Percentiles rank a stretch among this genome's conserved stretches.
phyloP scores from a whole-genome alignment of 2,797 vertebrate species.

The Melanotaenia trifasciata region DNA sequence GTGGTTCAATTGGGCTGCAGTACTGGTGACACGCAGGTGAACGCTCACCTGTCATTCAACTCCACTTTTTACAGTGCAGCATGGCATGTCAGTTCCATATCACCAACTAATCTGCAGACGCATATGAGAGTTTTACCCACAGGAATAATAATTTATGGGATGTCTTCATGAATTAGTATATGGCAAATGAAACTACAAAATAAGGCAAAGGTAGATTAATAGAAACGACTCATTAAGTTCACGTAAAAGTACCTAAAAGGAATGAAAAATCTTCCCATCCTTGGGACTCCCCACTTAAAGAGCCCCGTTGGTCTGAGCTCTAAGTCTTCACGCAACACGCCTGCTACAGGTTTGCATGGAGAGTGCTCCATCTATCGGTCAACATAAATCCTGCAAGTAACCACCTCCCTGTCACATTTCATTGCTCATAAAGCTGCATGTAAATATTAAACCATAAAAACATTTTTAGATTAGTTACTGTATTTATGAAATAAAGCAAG shows the following conservation, averaged over 20 bases:
- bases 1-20: not conserved
- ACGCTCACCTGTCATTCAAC: not conserved
- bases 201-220: not conserved
- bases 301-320: conserved; percentile 13
- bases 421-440: not conserved
- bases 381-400: not conserved
- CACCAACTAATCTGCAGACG: not conserved
- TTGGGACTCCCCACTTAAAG: not conserved
- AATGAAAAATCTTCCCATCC: not conserved
- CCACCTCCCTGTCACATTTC: not conserved
- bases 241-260: not conserved
- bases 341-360: conserved; percentile 67
- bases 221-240: not conserved
- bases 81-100: not conserved
- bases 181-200: not conserved
- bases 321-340: conserved; percentile 3
- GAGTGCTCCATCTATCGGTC: conserved; percentile 83
- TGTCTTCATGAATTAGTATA: not conserved
- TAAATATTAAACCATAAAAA: not conserved
- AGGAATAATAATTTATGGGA: not conserved
- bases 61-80: not conserved
- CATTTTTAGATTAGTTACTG: not conserved
- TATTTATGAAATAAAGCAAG: conserved; percentile 1
- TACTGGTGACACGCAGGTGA: not conserved
- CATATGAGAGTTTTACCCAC: not conserved